Percentiles rank a stretch among this genome's conserved stretches.
phyloP scores from a whole-genome alignment of 2,888 invertebrate genomes.

The Tetranychus piercei region DNA sequence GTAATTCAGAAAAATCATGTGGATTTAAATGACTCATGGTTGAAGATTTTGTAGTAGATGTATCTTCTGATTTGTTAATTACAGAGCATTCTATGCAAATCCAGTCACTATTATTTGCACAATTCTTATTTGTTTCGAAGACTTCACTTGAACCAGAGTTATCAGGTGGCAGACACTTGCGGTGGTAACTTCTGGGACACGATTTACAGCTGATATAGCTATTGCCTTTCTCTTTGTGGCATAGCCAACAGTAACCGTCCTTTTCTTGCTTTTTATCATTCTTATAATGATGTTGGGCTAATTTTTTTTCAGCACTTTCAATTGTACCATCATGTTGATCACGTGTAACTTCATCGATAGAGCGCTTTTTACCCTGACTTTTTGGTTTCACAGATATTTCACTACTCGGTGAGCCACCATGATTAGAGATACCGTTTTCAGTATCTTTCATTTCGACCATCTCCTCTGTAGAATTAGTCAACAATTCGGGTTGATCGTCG shows the following conservation, averaged over 20 bases:
- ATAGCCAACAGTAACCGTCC: conserved; percentile 77
- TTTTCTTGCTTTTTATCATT: conserved; percentile 24
- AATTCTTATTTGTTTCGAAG: conserved; percentile 18
- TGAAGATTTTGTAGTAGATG: conserved; percentile 42
- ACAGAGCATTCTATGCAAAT: conserved; percentile 68
- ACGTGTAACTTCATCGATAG: not conserved
- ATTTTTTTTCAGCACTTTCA: not conserved
- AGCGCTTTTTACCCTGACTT: not conserved
- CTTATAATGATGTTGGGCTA: not conserved
- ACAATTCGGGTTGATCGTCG: not conserved
- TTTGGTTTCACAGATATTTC: not conserved
- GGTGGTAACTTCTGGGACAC: conserved; percentile 68
- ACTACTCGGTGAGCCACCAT: not conserved
- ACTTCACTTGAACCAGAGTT: not conserved
- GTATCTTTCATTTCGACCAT: not conserved
- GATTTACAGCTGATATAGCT: conserved; percentile 40
- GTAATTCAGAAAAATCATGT: conserved; percentile 54
- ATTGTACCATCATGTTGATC: not conserved
- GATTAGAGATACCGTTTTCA: not conserved
- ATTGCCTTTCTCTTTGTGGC: conserved; percentile 48
- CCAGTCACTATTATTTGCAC: conserved; percentile 43
- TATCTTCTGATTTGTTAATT: conserved; percentile 50
- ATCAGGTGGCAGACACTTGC: conserved; percentile 43
- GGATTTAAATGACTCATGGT: conserved; percentile 52
- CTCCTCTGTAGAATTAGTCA: not conserved